Base-by-base conservation (phyloP, 2,113 vertebrate genomes). In the Lates calcarifer region DNA sequence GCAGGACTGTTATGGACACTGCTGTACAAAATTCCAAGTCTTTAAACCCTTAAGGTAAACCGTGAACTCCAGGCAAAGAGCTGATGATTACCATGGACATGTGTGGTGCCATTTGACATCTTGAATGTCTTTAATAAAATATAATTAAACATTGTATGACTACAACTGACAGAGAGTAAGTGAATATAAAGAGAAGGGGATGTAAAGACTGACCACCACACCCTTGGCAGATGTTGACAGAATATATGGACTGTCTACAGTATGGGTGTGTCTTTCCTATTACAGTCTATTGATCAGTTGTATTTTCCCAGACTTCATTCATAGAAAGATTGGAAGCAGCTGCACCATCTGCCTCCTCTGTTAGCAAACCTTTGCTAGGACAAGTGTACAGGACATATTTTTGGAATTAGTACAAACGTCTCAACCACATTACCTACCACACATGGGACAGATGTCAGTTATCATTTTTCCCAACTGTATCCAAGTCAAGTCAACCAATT, bases 301-400 rank as follows among this genome's bases (percentile, higher is more conserved):
- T 92, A 89, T 91, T 94, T 92, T 92, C 84, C 66, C 89, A 91
- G 90, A 90, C 88, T 88, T 83, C 82, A 89, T 90, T 93, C 85
- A 86, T 82, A 76, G 79, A 86, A 65, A 90, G 91, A 93, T 94
- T 91, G 77, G 81, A 92, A 92, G 84, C 92, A 94, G 93, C 92
- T 94, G 93, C 83, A 77, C 78, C 22, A 77, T 77, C 60, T 85
- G 72, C 55, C 77, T 84, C 66, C 58, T 79, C 74, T 77, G 33
- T 64, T 58, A 31, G 39, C 43, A 66, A 86, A 81, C 64, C 65
- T 81, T 57, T 65, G 39, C 80, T 74, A 41, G 57, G 53, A 73
- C 80, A 55, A 84, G 68, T 72, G 51, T 39, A 67, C 47, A 61
- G 61, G 83, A 74, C 58, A 81, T 80, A 67, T 76, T 85, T 75